A percentile compares a stretch with the other conserved stretches of the same genome.
phyloP scores from a whole-genome alignment of 2,797 vertebrate genomes.

The Betta splendens region DNA sequence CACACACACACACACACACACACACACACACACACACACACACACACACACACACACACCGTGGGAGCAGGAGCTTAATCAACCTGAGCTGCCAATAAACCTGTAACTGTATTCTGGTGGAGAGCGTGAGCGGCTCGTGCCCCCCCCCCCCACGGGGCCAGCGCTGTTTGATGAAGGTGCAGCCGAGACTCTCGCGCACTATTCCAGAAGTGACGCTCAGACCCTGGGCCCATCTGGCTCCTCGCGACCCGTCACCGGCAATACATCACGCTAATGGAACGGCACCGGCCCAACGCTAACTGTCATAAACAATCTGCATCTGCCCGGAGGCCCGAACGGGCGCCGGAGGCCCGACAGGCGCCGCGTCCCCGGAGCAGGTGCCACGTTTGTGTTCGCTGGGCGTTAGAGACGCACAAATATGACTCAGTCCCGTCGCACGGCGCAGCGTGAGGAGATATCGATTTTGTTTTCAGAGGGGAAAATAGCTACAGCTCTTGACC shows the following conservation, averaged over 20 bases:
- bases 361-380: constrained; percentile 29
- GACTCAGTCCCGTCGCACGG: constrained; percentile 21
- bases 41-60: no score
- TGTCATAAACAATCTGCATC: constrained; percentile 68
- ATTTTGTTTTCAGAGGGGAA: constrained; percentile 52
- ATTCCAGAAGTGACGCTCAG: constrained; percentile 42
- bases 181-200: constrained; percentile 20
- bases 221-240: constrained; percentile 41
- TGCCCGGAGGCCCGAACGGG: constrained; percentile 43
- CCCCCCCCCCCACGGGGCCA: constrained; percentile 1
- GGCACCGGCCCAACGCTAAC: constrained; percentile 57
- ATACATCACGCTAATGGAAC: constrained; percentile 73
- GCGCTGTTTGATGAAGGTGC: constrained; percentile 4
- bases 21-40: no score
- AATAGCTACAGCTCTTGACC: constrained; percentile 40
- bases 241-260: constrained; percentile 43
- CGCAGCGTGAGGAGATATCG: constrained; percentile 41
- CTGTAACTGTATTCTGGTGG: constrained; percentile 7
- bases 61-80: constrained; percentile 11
- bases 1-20: no score
- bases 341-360: constrained; percentile 31
- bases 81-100: constrained; percentile 8
- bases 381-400: constrained; percentile 18
- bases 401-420: constrained; percentile 1
- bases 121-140: neutral